A percentile compares a stretch with the other conserved stretches of the same genome.
phyloP scores from a whole-genome alignment of 1,140 invertebrate genomes.

The Tenebrio molitor region DNA sequence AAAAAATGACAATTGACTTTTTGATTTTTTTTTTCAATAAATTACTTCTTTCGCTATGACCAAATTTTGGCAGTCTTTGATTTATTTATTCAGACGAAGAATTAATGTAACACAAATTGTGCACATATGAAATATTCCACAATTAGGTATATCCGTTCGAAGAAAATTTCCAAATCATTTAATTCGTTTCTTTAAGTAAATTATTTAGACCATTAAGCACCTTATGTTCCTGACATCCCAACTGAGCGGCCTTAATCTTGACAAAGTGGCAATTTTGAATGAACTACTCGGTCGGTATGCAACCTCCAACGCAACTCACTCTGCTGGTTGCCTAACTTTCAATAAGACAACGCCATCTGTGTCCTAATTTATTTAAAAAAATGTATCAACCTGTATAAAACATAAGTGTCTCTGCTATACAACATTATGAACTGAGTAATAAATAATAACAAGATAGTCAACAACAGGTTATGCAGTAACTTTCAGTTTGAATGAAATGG shows the following conservation, averaged over 20 bases:
- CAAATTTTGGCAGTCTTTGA: too few relatives aligned
- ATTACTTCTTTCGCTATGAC: too few relatives aligned
- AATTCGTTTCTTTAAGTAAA: conserved; percentile 7
- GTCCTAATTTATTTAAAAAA: conserved; percentile 27
- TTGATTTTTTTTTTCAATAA: too few relatives aligned
- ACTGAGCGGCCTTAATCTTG: conserved; percentile 1
- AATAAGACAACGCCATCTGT: neutral
- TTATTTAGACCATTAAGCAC: conserved; percentile 29
- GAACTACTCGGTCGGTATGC: neutral
- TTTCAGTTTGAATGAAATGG: conserved; percentile 83
- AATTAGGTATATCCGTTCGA: too few relatives aligned
- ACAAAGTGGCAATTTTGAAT: neutral
- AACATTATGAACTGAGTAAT: conserved; percentile 25
- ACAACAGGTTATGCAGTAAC: conserved; percentile 53
- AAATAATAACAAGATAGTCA: conserved; percentile 16
- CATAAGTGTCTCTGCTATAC: too few relatives aligned
- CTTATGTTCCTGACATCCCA: conserved; percentile 35
- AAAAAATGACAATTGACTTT: too few relatives aligned
- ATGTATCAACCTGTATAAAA: conserved; percentile 17
- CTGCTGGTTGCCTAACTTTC: neutral
- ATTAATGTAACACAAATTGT: too few relatives aligned
- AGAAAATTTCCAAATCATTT: too few relatives aligned
- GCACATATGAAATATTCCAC: too few relatives aligned
- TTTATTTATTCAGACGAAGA: too few relatives aligned
- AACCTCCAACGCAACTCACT: neutral